Conservation (phyloP, 2,888 invertebrate species). For the Trichopria drosophilae region DNA sequence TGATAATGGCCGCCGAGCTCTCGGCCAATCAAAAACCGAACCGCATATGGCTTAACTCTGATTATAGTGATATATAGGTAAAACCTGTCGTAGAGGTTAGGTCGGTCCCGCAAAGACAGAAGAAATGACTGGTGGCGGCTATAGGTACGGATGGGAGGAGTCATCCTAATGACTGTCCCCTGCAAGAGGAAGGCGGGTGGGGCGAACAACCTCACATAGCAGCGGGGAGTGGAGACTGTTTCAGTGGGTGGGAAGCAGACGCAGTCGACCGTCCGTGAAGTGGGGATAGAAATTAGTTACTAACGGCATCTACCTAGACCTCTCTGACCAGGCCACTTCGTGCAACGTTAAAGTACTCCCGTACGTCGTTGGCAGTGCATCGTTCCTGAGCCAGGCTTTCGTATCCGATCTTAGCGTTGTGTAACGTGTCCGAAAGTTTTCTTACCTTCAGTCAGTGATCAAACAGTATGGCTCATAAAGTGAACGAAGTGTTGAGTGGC, state of each 20-base stretch:
- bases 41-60: too few species aligned
- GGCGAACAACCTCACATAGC: too few species aligned
- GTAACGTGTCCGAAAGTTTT: too few species aligned
- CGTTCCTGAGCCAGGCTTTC: too few species aligned
- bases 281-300: slow-evolving; percentile 57
- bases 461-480: slow-evolving; percentile 64
- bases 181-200: slow-evolving; percentile 14
- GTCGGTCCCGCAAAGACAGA: slow-evolving; percentile 30
- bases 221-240: neutral
- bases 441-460: too few species aligned
- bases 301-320: slow-evolving; percentile 57
- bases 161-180: too few species aligned
- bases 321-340: slow-evolving; percentile 53
- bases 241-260: slow-evolving; percentile 48
- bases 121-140: slow-evolving; percentile 27
- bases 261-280: slow-evolving; percentile 35
- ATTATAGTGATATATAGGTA: too few species aligned
- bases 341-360: slow-evolving; percentile 51
- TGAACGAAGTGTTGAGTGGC: slow-evolving; percentile 60
- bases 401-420: too few species aligned
- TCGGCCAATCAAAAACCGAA: too few species aligned
- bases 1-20: too few species aligned
- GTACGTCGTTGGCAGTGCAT: slow-evolving; percentile 43
- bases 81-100: neutral
- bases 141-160: slow-evolving; percentile 30